phyloP scores from a whole-genome alignment of 2,113 vertebrate species.

The Casuarius casuarius region DNA sequence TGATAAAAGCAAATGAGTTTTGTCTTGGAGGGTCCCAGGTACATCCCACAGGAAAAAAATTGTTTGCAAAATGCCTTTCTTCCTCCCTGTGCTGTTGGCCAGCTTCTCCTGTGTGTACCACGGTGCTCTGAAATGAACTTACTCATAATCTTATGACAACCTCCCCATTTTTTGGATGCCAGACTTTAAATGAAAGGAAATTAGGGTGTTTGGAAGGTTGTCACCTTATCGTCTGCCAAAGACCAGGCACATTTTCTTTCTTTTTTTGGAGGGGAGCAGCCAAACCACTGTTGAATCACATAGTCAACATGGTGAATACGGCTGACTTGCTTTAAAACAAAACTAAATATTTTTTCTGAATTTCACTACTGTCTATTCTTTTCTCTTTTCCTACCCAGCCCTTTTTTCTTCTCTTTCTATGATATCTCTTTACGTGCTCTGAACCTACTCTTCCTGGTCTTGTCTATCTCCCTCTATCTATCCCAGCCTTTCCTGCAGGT shows the following conservation, averaged over 20 bases:
- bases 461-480: neutral
- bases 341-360: neutral
- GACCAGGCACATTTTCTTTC: slow-evolving; percentile 61
- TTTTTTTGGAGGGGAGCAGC: neutral
- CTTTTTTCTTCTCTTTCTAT: neutral
- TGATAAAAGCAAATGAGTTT: neutral
- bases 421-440: neutral
- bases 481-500: neutral
- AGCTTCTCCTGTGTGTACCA: neutral
- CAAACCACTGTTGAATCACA: slow-evolving; percentile 63
- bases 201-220: slow-evolving; percentile 52
- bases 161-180: slow-evolving; percentile 33
- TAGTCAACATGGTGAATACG: slow-evolving; percentile 7
- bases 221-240: slow-evolving; percentile 56
- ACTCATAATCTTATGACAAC: slow-evolving; percentile 10
- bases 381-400: neutral
- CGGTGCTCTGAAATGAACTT: slow-evolving; percentile 45
- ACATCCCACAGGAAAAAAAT: neutral
- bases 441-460: neutral
- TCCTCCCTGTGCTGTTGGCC: neutral
- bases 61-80: neutral
- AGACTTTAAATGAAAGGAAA: slow-evolving; percentile 47
- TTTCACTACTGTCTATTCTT: neutral
- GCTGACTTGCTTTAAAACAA: slow-evolving; percentile 1
- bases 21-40: neutral